Evolutionary conservation across 1,140 invertebrate species (phyloP), one percentile per base, ranked within the genome.

Genomic region (Sminthurinus signatus): DNA sequence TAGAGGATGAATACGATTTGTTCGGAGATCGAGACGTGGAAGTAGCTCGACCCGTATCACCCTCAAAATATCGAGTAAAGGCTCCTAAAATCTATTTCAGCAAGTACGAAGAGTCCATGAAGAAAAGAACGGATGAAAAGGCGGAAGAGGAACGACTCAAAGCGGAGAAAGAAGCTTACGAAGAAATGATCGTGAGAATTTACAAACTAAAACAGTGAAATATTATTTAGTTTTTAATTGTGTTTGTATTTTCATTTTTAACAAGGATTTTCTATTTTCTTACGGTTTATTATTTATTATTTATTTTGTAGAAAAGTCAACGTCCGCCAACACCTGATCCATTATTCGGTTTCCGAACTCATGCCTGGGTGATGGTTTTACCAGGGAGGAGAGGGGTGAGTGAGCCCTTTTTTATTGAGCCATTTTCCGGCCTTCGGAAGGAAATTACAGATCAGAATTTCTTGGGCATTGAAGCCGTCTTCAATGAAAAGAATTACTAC

Each of bases 401-500:
- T 14, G 79, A 84, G 62, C 81, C 84, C 0, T 83, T 88, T 75
- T 95, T 93, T 73, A 85, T 95, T 36, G 92, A 96, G 73, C 84
- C 91, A 0, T 83, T 85, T 15, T 88, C 88, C 0, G 91, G 91
- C 0, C 75, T 80, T 2, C 75, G 79, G 0, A 81, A 84, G 64
- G 77, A 83, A 0, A 70, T 84, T 0, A 74, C 79, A 25, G 81
- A 83, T 62, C 73, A 78, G 21, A 78, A 84, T 46, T 95, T 93
- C 72, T 81, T 87, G 28, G 82, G 86, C 0, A 79, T 95, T 10
- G 91, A 96, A 69, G 86, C 85, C 64, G 75, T 94, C 46, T 96
- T 91, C 84, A 94, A 93, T 73, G 78, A 93, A 72, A 74, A 81
- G 46, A 95, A 96, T 78, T 94, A 92, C 78, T 95, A 91, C 83